A percentile compares a stretch with the other conserved stretches of the same genome.
Evolutionary conservation across 2,113 vertebrate species (phyloP).

Genomic region (Podiceps cristatus): DNA sequence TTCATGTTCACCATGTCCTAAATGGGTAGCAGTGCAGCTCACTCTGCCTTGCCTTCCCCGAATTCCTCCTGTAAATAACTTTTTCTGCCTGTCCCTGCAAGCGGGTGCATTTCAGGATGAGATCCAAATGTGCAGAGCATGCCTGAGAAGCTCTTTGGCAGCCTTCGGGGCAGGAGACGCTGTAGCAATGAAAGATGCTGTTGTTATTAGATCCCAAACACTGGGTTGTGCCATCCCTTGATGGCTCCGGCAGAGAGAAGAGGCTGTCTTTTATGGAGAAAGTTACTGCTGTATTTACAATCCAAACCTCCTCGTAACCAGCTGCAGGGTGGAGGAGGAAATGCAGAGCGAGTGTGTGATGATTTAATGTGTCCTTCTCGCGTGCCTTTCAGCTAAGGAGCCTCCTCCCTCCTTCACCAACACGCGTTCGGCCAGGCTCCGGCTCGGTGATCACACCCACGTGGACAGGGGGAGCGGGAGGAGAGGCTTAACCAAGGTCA

Average conservation of each 20-base stretch:
- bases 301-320: conserved; percentile 57
- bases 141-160: neutral
- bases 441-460: neutral
- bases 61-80: neutral
- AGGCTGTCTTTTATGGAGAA: conserved; percentile 67
- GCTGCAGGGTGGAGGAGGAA: conserved; percentile 51
- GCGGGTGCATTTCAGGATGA: neutral
- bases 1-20: neutral
- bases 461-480: rapidly evolving
- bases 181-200: neutral
- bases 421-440: neutral
- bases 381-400: neutral
- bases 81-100: neutral
- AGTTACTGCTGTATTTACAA: conserved; percentile 72
- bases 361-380: conserved; percentile 56
- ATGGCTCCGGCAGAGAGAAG: neutral
- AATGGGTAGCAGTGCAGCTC: neutral
- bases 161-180: neutral
- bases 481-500: neutral
- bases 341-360: neutral
- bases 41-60: neutral
- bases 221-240: conserved; percentile 44
- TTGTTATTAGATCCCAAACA: conserved; percentile 41
- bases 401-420: neutral
- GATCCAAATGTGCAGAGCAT: neutral